A percentile compares a stretch with the other conserved stretches of the same genome.
Evolutionary conservation across 2,888 invertebrate species (phyloP).

Genomic region (Leptinotarsa juncta): DNA sequence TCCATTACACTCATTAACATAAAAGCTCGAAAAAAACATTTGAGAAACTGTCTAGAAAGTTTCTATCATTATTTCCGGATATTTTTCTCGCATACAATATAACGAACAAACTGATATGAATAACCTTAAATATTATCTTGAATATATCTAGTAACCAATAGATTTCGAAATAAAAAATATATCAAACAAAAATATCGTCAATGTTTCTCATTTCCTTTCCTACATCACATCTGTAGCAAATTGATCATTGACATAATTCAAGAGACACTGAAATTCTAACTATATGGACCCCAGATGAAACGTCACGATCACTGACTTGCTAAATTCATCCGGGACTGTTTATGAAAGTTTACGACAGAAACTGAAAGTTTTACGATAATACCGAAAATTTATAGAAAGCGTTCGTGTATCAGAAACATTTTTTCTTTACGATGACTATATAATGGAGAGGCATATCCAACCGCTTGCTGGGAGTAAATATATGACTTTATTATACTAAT

Average conservation of each 20-base stretch:
- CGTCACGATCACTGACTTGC: constrained; percentile 25
- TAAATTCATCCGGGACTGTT: constrained; percentile 39
- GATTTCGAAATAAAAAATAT: no score
- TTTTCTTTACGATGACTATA: constrained; percentile 39
- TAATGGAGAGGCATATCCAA: constrained; percentile 38
- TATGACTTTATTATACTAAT: constrained; percentile 62
- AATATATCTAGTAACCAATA: no score
- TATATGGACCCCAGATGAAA: constrained; percentile 26
- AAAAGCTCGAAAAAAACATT: no score
- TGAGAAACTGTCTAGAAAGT: no score
- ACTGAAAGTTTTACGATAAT: constrained; percentile 51
- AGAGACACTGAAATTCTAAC: neutral
- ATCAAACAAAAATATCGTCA: no score
- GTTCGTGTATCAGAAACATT: constrained; percentile 39
- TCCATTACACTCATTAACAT: no score
- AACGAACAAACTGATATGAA: no score
- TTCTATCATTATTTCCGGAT: no score
- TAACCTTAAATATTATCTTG: no score
- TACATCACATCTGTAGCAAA: neutral
- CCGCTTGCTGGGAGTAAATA: constrained; percentile 51
- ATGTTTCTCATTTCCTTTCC: neutral
- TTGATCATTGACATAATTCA: constrained; percentile 6
- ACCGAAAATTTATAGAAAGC: constrained; percentile 50
- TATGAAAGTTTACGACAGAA: constrained; percentile 41
- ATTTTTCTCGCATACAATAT: no score